Percentiles rank a stretch among this genome's conserved stretches.
Evolutionary conservation across 2,113 vertebrate genomes (phyloP).

Genomic region (Kryptolebias marmoratus): DNA sequence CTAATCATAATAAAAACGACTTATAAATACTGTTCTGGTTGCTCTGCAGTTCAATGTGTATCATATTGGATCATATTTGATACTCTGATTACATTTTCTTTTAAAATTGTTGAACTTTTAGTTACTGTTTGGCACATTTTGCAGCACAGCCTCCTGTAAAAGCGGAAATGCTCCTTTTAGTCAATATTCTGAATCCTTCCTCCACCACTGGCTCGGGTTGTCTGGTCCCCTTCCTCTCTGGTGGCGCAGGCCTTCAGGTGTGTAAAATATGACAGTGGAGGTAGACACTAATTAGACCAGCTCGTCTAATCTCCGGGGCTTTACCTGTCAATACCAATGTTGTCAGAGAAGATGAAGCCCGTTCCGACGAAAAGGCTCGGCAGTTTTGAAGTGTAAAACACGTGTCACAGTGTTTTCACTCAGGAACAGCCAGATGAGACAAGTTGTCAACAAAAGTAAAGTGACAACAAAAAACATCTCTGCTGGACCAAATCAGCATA

Average conservation of each 20-base stretch:
- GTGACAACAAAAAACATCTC: slow-evolving; percentile 75
- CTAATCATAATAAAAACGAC: no score
- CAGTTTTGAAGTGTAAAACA: slow-evolving; percentile 74
- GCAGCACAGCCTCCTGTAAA: background rate
- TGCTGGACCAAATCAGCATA: slow-evolving; percentile 74
- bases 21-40: no score
- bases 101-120: background rate
- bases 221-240: slow-evolving; percentile 43
- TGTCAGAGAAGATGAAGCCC: slow-evolving; percentile 58
- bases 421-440: slow-evolving; percentile 57
- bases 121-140: background rate
- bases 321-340: slow-evolving; percentile 75
- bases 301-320: slow-evolving; percentile 62
- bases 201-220: slow-evolving; percentile 15
- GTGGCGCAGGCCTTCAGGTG: slow-evolving; percentile 31
- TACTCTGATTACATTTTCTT: background rate
- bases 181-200: slow-evolving; percentile 5
- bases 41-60: no score
- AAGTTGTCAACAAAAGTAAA: slow-evolving; percentile 69
- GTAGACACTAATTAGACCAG: slow-evolving; percentile 71
- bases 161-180: background rate
- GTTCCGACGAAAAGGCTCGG: slow-evolving; percentile 57
- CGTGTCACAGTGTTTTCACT: slow-evolving; percentile 61
- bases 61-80: no score
- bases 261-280: slow-evolving; percentile 42